Percentiles rank a stretch among this genome's conserved stretches.
phyloP scores from a whole-genome alignment of 37 sponge, comb jelly and placozoan genomes.

The Crambe crambe region DNA sequence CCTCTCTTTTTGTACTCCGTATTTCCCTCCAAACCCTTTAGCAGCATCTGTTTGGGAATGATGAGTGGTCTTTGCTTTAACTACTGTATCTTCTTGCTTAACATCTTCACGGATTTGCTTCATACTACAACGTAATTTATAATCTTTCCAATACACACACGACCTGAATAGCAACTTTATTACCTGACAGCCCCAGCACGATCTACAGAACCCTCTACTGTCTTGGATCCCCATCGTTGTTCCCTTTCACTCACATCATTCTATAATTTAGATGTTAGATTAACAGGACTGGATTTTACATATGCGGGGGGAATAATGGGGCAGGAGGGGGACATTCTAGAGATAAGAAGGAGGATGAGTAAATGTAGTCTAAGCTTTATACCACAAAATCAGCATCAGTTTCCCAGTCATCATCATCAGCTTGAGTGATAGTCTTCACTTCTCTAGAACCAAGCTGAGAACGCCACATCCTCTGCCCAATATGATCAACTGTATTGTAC shows the following conservation, averaged over 20 bases:
- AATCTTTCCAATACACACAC: background rate
- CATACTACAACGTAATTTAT: slow-evolving; percentile 38
- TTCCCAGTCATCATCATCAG: slow-evolving; percentile 97
- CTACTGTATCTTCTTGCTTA: slow-evolving; percentile 68
- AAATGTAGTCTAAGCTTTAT: too few relatives aligned
- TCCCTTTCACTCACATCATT: slow-evolving; percentile 79
- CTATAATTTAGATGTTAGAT: slow-evolving; percentile 32
- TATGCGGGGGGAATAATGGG: background rate
- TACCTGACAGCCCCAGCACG: slow-evolving; percentile 53
- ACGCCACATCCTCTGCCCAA: slow-evolving; percentile 62
- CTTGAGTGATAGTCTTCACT: slow-evolving; percentile 54
- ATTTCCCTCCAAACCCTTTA: slow-evolving; percentile 94
- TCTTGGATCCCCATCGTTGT: slow-evolving; percentile 93
- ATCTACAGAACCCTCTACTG: slow-evolving; percentile 89
- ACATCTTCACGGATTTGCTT: slow-evolving; percentile 68
- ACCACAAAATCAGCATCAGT: slow-evolving; percentile 98
- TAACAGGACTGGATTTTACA: slow-evolving; percentile 5
- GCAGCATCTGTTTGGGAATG: slow-evolving; percentile 87
- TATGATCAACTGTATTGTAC: too few relatives aligned
- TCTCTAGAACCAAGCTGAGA: slow-evolving; percentile 46
- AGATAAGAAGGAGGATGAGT: too few relatives aligned
- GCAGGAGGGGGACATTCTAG: too few relatives aligned
- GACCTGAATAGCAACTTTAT: too few relatives aligned
- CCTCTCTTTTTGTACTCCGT: slow-evolving; percentile 88
- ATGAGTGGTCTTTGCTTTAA: slow-evolving; percentile 72